phyloP scores from a whole-genome alignment of 2,113 vertebrate genomes.

The Nibea coibor region DNA sequence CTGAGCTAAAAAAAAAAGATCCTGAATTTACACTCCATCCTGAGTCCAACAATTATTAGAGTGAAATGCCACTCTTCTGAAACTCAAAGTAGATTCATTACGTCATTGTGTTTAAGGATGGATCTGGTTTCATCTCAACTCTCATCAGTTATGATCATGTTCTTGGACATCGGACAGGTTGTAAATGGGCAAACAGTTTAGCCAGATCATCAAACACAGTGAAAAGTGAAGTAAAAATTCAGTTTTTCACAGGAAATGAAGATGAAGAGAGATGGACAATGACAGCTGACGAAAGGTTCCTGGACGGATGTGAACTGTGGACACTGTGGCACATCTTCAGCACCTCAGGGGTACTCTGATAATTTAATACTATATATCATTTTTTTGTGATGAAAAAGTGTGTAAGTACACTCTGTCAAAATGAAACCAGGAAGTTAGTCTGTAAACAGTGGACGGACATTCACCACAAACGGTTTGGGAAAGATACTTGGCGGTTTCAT shows the following conservation, averaged over 20 bases:
- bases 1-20: too few species aligned
- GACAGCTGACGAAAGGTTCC: neutral
- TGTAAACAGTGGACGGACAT: neutral
- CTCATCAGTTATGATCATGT: neutral
- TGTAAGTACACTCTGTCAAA: too few species aligned
- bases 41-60: neutral
- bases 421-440: too few species aligned
- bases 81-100: neutral
- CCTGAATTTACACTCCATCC: neutral
- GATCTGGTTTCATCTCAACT: too few species aligned
- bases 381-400: neutral
- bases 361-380: neutral
- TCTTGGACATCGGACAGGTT: neutral
- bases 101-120: neutral
- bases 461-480: neutral
- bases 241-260: neutral
- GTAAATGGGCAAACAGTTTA: neutral
- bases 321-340: neutral
- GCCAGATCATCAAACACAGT: neutral
- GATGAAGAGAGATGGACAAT: neutral
- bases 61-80: neutral
- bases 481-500: too few species aligned
- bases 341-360: neutral
- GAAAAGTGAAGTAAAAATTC: neutral
- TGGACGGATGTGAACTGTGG: too few species aligned